Conservation (phyloP, 2,113 vertebrate genomes). For the Ploceus nigricollis region DNA sequence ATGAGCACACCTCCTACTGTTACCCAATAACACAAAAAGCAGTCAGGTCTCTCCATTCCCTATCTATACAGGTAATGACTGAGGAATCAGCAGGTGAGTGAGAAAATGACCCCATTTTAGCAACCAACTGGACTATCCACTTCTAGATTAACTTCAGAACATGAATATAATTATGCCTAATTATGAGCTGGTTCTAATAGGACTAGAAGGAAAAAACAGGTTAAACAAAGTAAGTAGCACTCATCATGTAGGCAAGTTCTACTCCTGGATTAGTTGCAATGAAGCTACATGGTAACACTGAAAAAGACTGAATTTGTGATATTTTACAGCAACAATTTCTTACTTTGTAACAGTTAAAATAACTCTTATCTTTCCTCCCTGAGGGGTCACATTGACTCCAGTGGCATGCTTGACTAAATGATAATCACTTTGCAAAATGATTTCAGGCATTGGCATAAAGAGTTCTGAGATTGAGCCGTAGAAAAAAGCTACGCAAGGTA, state of each 20-base stretch:
- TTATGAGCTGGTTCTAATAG: neutral
- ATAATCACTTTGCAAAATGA: neutral
- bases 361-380: neutral
- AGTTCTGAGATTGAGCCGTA: rapidly evolving
- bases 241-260: neutral
- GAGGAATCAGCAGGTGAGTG: neutral
- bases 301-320: neutral
- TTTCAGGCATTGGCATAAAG: neutral
- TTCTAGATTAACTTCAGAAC: neutral
- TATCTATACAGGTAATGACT: neutral
- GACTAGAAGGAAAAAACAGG: neutral
- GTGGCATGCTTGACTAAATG: neutral
- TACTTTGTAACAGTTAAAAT: neutral
- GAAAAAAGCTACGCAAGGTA: neutral
- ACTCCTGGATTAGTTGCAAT: neutral
- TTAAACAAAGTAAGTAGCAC: neutral
- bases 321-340: neutral
- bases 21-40: neutral
- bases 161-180: neutral
- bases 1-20: neutral
- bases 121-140: neutral
- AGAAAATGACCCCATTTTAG: neutral
- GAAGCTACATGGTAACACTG: neutral
- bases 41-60: neutral
- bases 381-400: neutral